Evolutionary conservation across 2,888 invertebrate genomes (phyloP), one percentile per base, ranked within the genome.

Genomic region (Bhutanitis thaidina): DNA sequence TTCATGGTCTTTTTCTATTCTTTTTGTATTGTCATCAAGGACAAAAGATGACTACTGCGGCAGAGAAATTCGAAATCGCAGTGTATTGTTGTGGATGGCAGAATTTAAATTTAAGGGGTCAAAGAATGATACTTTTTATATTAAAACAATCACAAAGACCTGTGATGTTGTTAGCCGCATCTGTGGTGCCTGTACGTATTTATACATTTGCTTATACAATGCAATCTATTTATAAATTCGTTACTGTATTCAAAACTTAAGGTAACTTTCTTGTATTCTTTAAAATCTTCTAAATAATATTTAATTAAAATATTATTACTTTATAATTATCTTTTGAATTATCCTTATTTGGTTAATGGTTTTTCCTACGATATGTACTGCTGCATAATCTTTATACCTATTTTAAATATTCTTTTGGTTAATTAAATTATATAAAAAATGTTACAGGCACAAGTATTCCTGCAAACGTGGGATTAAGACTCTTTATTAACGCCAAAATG

Each of bases 11-110:
- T 5, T 60, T 63, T 13, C 52, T 67, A 7, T 71, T 72, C 52
- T 74, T 74, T 35, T 56, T 74, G 40, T 69, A 75, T 52, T 75
- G 74, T 54, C 61, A 64, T 20, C 61, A 62, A 60, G 73, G 76
- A 0, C 73, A 75, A 45, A 65, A 65, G 27, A 60, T 76, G 41
- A 67, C 64, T 3, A 70, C 67, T 43, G 72, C 73, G 10, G 60
- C 74, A 10, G 64, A 70, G 49, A 61, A 57, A 43, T 67, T 72
- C 39, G 71, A 72, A 57, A 62, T 53, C 10, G 67, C 68, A 0
- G 63, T 76, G 5, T 75, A 74, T 36, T 59, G 58, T 46, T 70
- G 71, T 43, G 69, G 73, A 13, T 76, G 76, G 76, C 64, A 76
- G 54, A 60, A 64, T n/a, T 64, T 74, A 29, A 41, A 36, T 27